These are phyloP conservation scores for Dastarcus helophoroides DNA, from an alignment of 2,888 invertebrate genomes.

Conservation along the genomic window DNA sequence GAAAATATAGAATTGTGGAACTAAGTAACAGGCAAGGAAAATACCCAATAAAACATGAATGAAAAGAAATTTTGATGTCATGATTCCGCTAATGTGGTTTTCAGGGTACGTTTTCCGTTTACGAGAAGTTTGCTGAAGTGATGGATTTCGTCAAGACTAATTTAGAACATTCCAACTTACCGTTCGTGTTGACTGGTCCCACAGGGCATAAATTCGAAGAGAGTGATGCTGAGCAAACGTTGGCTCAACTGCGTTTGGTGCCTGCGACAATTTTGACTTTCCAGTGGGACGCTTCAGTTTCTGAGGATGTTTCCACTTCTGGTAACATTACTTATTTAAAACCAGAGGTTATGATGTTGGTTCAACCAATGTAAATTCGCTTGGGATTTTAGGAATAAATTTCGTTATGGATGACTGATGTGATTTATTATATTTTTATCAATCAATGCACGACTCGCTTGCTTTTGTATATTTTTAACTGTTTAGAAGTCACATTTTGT, in stretches of 20 bases:
- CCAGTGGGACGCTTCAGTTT: constrained; percentile 48
- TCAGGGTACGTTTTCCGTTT: constrained; percentile 81
- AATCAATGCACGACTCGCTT: too few relatives aligned
- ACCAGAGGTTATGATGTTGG: constrained; percentile 63
- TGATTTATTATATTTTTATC: too few relatives aligned
- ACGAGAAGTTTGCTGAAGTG: constrained; percentile 65
- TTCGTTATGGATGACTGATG: too few relatives aligned
- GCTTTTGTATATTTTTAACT: too few relatives aligned
- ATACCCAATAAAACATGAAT: too few relatives aligned
- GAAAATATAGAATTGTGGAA: too few relatives aligned
- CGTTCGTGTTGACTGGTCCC: constrained; percentile 58
- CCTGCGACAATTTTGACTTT: constrained; percentile 76
- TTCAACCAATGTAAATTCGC: constrained; percentile 42
- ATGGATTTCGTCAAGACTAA: constrained; percentile 70
- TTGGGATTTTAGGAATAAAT: neutral
- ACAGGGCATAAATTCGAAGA: constrained; percentile 56
- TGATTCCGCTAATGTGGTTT: too few relatives aligned
- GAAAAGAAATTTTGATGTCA: too few relatives aligned
- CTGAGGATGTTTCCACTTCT: constrained; percentile 42
- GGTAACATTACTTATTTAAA: constrained; percentile 56
- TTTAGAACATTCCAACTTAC: constrained; percentile 53
- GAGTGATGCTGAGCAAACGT: constrained; percentile 56
- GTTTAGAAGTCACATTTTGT: too few relatives aligned
- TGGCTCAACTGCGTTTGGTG: constrained; percentile 68
- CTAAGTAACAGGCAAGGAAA: too few relatives aligned